Evolutionary conservation across 2,113 vertebrate species (phyloP).

Genomic region (Esox niger): DNA sequence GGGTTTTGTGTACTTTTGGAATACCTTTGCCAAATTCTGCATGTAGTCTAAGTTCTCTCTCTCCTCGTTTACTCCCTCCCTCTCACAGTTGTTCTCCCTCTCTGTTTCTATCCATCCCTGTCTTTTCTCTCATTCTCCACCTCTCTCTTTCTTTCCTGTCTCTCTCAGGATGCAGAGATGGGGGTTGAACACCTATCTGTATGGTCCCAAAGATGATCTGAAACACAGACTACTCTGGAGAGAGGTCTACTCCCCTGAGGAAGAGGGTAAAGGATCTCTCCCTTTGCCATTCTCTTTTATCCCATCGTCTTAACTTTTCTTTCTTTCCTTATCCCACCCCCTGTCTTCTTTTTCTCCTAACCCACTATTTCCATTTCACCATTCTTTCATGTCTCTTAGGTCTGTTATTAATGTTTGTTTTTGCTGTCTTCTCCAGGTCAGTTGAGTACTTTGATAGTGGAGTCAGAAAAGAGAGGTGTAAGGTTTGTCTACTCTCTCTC

Average conservation of each 20-base stretch:
- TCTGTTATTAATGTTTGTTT: too few species aligned
- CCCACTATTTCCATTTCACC: too few species aligned
- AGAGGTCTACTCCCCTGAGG: conserved; percentile 82
- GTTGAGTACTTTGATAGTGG: conserved; percentile 72
- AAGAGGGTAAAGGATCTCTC: conserved; percentile 71
- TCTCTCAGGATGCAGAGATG: conserved; percentile 71
- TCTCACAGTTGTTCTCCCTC: neutral
- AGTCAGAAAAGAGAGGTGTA: conserved; percentile 68
- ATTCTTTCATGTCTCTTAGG: neutral
- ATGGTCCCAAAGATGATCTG: conserved; percentile 84
- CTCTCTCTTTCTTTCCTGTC: neutral
- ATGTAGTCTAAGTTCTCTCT: too few species aligned
- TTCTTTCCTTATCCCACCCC: neutral
- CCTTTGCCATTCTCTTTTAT: neutral
- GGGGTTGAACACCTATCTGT: conserved; percentile 84
- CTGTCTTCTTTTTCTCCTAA: neutral
- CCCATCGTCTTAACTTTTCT: neutral
- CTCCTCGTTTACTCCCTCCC: neutral
- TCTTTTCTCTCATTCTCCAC: neutral
- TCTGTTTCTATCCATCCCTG: neutral
- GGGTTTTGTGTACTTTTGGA: too few species aligned
- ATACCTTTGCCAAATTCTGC: too few species aligned
- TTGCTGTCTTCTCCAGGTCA: conserved; percentile 55
- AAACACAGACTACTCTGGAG: conserved; percentile 86
- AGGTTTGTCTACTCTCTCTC: conserved; percentile 83